Base-by-base conservation (phyloP, 92 coral and sea anemone genomes). In the Zoanthus sansibaricus region DNA sequence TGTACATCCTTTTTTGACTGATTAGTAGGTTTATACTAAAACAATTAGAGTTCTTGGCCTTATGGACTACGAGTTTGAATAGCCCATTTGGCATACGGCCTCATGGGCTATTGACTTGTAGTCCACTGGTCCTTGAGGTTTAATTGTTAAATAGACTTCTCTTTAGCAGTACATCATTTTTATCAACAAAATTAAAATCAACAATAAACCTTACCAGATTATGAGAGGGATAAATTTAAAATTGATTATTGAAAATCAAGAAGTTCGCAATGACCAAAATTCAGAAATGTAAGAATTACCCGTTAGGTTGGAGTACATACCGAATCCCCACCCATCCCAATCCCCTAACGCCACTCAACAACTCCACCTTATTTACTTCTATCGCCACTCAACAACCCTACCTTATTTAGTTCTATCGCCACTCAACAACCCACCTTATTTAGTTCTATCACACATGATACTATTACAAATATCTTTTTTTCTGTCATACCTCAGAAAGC, bases 401-500 rank as follows among this genome's bases (percentile, higher is more conserved):
- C 6, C 44, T 30, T 5, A 33, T 21, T 14, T 30, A 3, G 13
- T 32, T 5, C 4, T 4, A 56, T 5, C 17, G 4, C 16, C 13
- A 15, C 17, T 5, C 31, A 48, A 21, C 13, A 44, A 9, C 9
- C 5, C 37, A 37, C 6, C 58, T 20, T 7, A 25, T 69, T 13
- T 13, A 45, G 45, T 37, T n/a, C 52, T 49, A 12, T 25, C 7
- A 7, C 3, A 9, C 13, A 1, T 49, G 32, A 20, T 62, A 44
- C 16, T 21, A 1, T 3, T 44, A 21, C n/a, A 6, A 49, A 56
- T n/a, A 21, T 17, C 9, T 16, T 69, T 30, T 25, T 69, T 7
- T 17, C 6, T 44, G 48, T 73, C 87, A 72, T 78, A 89, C 92
- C 89, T 78, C 71, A 5, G 71, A 62, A 8, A 89, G 78, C 51